Conservation (phyloP, 2,888 invertebrate genomes). For the Ophion ventricosus region DNA sequence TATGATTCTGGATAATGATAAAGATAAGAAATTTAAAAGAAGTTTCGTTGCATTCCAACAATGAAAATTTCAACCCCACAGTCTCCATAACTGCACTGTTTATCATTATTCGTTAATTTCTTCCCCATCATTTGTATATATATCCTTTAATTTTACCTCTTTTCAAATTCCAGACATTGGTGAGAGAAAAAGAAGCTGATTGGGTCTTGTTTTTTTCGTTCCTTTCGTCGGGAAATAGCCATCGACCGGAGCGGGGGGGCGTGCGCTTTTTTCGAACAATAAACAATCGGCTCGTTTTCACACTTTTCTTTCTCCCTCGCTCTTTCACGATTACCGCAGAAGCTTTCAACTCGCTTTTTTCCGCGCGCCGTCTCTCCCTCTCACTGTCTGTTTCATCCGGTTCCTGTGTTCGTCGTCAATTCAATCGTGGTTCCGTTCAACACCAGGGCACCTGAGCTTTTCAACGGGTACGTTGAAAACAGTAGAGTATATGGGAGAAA, state of each 20-base stretch:
- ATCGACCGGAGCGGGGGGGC: slow-evolving; percentile 1
- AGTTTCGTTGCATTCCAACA: too few relatives aligned
- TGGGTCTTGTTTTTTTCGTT: not conserved
- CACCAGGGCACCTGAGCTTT: slow-evolving; percentile 29
- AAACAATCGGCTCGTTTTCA: slow-evolving; percentile 61
- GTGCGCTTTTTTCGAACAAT: slow-evolving; percentile 45
- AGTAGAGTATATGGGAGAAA: slow-evolving; percentile 10
- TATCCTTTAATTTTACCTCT: not conserved
- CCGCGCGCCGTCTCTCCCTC: slow-evolving; percentile 6
- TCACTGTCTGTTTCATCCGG: slow-evolving; percentile 6
- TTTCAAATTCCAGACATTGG: not conserved
- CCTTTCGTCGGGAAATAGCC: not conserved
- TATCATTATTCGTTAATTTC: slow-evolving; percentile 60
- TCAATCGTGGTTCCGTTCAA: slow-evolving; percentile 38
- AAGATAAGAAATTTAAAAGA: too few relatives aligned
- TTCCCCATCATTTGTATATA: slow-evolving; percentile 46
- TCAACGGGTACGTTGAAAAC: slow-evolving; percentile 35
- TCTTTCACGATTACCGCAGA: slow-evolving; percentile 9
- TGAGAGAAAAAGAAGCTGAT: not conserved
- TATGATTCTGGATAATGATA: too few relatives aligned
- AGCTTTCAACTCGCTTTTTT: slow-evolving; percentile 9
- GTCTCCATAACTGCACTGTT: slow-evolving; percentile 53
- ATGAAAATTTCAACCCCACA: too few relatives aligned
- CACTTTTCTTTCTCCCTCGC: slow-evolving; percentile 17
- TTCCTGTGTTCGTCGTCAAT: slow-evolving; percentile 42